These are phyloP conservation scores for Pangasius mekongensis DNA, from an alignment of 2,797 vertebrate species.

Conservation along the genomic window DNA sequence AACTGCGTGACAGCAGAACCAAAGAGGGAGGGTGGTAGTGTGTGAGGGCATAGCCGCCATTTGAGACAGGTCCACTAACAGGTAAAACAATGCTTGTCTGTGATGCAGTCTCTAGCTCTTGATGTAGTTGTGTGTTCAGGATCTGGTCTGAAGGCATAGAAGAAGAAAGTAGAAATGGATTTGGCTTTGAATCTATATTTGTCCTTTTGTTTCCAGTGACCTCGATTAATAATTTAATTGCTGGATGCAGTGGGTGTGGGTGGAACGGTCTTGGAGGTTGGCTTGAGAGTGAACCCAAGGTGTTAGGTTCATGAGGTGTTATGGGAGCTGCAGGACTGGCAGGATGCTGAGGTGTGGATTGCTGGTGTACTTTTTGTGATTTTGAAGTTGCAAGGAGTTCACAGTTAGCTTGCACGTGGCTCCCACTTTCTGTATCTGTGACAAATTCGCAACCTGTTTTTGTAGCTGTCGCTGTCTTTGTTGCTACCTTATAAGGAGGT, in stretches of 20 bases:
- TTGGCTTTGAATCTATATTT: slow-evolving; percentile 40
- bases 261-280: slow-evolving; percentile 38
- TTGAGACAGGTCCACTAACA: slow-evolving; percentile 51
- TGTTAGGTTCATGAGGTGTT: neutral
- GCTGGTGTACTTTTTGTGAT: slow-evolving; percentile 23
- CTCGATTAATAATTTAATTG: slow-evolving; percentile 41
- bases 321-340: slow-evolving; percentile 6
- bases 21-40: slow-evolving; percentile 71
- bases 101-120: slow-evolving; percentile 44
- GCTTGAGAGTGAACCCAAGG: slow-evolving; percentile 17
- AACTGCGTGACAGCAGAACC: slow-evolving; percentile 64
- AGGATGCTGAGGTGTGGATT: slow-evolving; percentile 18
- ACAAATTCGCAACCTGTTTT: neutral
- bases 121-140: slow-evolving; percentile 1
- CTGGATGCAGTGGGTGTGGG: slow-evolving; percentile 42
- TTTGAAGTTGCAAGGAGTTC: slow-evolving; percentile 15
- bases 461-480: slow-evolving; percentile 8
- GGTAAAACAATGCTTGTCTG: slow-evolving; percentile 50
- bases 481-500: neutral
- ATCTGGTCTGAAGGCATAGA: slow-evolving; percentile 11
- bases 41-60: slow-evolving; percentile 46
- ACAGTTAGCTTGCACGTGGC: slow-evolving; percentile 11
- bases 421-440: neutral
- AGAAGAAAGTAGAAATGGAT: slow-evolving; percentile 54
- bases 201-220: slow-evolving; percentile 30